Conservation (phyloP, 2,888 invertebrate species). For the Fragum sueziense region DNA sequence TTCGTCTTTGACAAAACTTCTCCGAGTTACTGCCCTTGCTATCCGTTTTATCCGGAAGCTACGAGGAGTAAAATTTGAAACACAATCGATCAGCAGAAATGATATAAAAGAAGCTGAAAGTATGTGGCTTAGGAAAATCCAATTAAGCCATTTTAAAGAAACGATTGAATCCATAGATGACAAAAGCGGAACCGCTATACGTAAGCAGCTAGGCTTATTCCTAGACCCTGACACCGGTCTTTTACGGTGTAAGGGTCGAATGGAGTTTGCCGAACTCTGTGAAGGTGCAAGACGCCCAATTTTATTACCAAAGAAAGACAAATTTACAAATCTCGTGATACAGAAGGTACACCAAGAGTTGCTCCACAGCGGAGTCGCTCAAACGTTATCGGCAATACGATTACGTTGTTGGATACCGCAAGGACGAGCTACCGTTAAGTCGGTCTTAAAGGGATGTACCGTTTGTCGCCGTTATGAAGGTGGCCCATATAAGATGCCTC, state of each 20-base stretch:
- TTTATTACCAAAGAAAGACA: constrained; percentile 42
- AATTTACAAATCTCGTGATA: constrained; percentile 35
- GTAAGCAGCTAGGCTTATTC: constrained; percentile 34
- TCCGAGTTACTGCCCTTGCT: constrained; percentile 26
- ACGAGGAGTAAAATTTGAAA: constrained; percentile 5
- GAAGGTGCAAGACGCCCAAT: constrained; percentile 43
- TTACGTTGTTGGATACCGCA: constrained; percentile 33
- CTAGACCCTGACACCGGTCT: constrained; percentile 25
- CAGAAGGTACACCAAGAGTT: constrained; percentile 39
- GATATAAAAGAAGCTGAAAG: constrained; percentile 29
- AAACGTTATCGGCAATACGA: constrained; percentile 31
- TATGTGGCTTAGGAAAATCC: constrained; percentile 32
- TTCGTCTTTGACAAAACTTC: constrained; percentile 29
- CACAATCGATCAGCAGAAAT: background rate
- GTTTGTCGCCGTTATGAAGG: constrained; percentile 43
- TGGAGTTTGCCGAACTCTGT: constrained; percentile 40
- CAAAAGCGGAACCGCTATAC: constrained; percentile 3
- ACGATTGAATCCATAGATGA: background rate
- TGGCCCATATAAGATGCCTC: constrained; percentile 43
- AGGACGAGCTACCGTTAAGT: constrained; percentile 34
- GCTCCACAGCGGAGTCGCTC: constrained; percentile 43
- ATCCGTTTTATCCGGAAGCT: constrained; percentile 28
- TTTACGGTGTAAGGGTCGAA: constrained; percentile 40
- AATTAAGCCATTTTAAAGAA: constrained; percentile 1
- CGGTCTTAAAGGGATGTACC: constrained; percentile 21